A percentile compares a stretch with the other conserved stretches of the same genome.
phyloP scores from a whole-genome alignment of 2,888 invertebrate species.

The Megaustenia siamemsis region DNA sequence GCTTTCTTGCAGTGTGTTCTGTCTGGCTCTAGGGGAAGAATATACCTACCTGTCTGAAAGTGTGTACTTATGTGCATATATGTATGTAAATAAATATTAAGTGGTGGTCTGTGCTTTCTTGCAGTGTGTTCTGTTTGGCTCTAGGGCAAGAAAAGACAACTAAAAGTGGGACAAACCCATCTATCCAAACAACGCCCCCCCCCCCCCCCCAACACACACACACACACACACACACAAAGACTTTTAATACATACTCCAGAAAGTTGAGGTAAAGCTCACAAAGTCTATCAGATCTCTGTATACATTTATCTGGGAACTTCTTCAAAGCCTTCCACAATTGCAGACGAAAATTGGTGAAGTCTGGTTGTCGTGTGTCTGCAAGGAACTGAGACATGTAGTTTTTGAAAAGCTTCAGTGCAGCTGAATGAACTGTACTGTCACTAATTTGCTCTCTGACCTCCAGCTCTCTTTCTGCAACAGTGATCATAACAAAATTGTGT shows the following conservation, averaged over 20 bases:
- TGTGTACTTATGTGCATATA: no score
- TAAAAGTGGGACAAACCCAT: no score
- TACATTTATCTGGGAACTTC: constrained; percentile 87
- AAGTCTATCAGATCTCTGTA: constrained; percentile 85
- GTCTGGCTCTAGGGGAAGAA: no score
- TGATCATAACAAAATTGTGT: neutral
- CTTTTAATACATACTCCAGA: constrained; percentile 43
- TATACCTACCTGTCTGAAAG: no score
- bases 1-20: no score
- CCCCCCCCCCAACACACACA: no score
- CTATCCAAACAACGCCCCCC: no score
- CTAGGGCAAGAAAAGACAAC: no score
- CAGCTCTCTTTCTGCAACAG: constrained; percentile 41
- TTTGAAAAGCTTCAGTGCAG: constrained; percentile 14
- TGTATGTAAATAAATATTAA: no score
- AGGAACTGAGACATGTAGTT: constrained; percentile 16
- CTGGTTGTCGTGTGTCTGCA: constrained; percentile 79
- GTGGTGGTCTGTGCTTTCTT: no score
- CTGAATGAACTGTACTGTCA: neutral
- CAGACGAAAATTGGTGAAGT: constrained; percentile 88
- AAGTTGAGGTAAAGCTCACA: constrained; percentile 43
- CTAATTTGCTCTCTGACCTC: neutral
- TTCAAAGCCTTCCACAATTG: constrained; percentile 90
- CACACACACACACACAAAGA: no score
- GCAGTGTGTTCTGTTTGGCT: no score